Base-by-base conservation (phyloP, 2,113 vertebrate species). In the Scomber scombrus region DNA sequence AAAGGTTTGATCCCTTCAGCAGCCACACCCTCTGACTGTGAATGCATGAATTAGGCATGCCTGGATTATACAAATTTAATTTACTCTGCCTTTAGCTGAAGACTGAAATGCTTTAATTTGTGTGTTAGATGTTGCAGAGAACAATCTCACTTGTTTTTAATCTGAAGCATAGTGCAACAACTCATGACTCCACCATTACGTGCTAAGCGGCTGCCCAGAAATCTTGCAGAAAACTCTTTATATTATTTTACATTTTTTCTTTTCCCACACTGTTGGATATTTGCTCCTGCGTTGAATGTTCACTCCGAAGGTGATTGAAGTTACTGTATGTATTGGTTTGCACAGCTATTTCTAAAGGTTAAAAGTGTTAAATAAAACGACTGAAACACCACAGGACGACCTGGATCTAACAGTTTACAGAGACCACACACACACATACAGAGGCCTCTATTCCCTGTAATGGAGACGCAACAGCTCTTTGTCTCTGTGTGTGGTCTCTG, bases 221-320 rank as follows among this genome's bases (percentile, higher is more conserved):
- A 73, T 77, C 55, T 69, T 31, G 14, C 13, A 40, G 26, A n/a
- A 61, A 83, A 70, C 70, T 5, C 16, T 54, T 61, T 75, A 2
- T 56, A 15, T 26, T n/a, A 71, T 11, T 29, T 78, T 70, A 12
- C 11, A 7, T 62, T n/a, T 69, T 54, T 4, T 14, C 11, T 64
- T 65, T 52, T n/a, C 65, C 49, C 26, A 34, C 10, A 75, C 68
- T 70, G 78, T 78, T 55, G 55, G 65, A 55, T 85, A 62, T 72
- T 88, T 83, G 23, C 45, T 78, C 21, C 57, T 82, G 71, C 81
- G 55, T 84, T 87, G 85, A 92, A 90, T 92, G 88, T 87, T 92
- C 92, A 85, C 87, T 88, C 85, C 86, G 84, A 90, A 86, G 88
- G 78, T 86, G 89, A 90, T 90, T 92, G 91, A 92, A 92, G 91